phyloP scores from a whole-genome alignment of 2,888 invertebrate species.

The Sycophila texana region DNA sequence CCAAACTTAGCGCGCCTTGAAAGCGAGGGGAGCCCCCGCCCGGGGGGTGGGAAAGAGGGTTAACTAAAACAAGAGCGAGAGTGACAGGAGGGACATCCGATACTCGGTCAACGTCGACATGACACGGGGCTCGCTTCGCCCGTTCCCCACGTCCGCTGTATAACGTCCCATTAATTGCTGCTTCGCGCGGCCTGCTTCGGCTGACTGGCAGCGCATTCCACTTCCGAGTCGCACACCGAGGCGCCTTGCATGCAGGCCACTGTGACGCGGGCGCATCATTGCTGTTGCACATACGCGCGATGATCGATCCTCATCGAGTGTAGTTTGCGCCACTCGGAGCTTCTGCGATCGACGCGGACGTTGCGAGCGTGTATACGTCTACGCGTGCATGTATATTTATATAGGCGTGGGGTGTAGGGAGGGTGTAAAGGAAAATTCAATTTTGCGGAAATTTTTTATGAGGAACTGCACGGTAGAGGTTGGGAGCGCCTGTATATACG shows the following conservation, averaged over 20 bases:
- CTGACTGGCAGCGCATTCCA: conserved; percentile 29
- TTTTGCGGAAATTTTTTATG: conserved; percentile 27
- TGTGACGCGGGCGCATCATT: conserved; percentile 11
- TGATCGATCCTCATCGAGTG: conserved; percentile 31
- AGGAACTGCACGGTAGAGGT: not conserved
- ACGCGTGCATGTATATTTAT: not conserved
- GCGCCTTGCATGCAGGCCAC: not conserved
- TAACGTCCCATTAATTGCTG: conserved; percentile 38
- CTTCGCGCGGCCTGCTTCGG: conserved; percentile 37
- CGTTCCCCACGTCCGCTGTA: not conserved
- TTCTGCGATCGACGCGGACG: not conserved
- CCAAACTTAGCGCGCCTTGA: too few species aligned
- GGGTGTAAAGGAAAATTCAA: conserved; percentile 20
- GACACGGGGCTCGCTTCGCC: not conserved
- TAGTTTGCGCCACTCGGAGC: too few species aligned
- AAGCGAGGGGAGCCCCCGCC: too few species aligned
- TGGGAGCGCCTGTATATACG: not conserved
- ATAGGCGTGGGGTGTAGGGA: not conserved
- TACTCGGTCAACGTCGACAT: conserved; percentile 24
- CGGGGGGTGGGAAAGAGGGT: not conserved
- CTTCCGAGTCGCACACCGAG: conserved; percentile 20
- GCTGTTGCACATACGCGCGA: not conserved
- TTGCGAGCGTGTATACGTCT: not conserved
- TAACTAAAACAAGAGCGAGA: conserved; percentile 28
- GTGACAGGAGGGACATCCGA: conserved; percentile 18